Evolutionary conservation across 1,140 invertebrate genomes (phyloP).

Genomic region (Pseudobourletiella spinata): DNA sequence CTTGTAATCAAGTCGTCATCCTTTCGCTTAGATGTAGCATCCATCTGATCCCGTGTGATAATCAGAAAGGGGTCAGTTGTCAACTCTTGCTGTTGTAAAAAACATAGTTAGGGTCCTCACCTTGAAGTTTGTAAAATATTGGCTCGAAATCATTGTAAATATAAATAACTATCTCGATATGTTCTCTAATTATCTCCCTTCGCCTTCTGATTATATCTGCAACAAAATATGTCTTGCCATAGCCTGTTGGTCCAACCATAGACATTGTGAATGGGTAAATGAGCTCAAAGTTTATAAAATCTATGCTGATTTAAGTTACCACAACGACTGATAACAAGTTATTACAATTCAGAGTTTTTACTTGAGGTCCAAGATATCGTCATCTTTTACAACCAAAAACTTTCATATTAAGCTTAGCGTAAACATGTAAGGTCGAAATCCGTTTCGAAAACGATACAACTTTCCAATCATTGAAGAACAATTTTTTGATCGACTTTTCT

Average conservation of each 20-base stretch:
- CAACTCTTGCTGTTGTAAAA: background rate
- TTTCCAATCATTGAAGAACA: background rate
- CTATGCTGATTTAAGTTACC: too few species aligned
- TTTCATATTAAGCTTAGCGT: too few species aligned
- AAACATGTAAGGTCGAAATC: too few species aligned
- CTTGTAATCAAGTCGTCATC: background rate
- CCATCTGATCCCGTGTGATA: background rate
- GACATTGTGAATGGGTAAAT: background rate
- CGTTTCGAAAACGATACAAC: background rate
- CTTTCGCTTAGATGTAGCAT: background rate
- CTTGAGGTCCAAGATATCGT: too few species aligned
- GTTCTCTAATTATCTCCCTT: background rate
- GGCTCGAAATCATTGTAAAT: background rate
- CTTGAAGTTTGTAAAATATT: background rate
- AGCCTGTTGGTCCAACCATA: background rate
- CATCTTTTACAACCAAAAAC: too few species aligned
- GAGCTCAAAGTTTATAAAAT: too few species aligned
- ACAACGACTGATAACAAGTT: background rate
- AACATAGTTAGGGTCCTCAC: background rate
- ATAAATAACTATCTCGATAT: background rate
- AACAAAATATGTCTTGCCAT: background rate
- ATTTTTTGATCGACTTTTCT: too few species aligned
- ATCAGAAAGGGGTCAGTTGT: background rate
- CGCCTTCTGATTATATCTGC: background rate
- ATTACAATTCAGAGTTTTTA: too few species aligned